Base-by-base conservation (phyloP, 2,797 vertebrate genomes). In the Triplophysa bombifrons region DNA sequence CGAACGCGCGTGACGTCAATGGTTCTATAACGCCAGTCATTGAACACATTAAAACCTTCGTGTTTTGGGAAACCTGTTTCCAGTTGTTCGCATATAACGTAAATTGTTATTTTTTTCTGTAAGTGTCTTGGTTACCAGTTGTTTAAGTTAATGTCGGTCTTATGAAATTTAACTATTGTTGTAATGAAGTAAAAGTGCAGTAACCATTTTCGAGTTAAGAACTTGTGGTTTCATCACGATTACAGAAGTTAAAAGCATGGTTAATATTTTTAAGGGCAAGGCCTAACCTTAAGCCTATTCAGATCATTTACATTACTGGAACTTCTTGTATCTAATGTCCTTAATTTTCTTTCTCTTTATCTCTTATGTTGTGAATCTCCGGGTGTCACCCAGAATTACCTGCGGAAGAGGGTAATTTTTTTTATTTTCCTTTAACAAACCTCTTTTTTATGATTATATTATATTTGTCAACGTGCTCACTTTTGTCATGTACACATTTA, bases 321-420 rank as follows among this genome's bases (percentile, higher is more conserved):
- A 41, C 41, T 41, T 41, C 10, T 41, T 11, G 41, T 41, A 19
- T 44, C 17, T 50, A 44, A 1, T 60, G 11, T 61, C 14, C 8
- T 58, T 53, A 67, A 34, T 85, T 22, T 82, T 30, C 64, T 83
- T 12, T 73, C n/a, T 51, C 13, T 80, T 19, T 71, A 7, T 56
- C n/a, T 73, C 41, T 71, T 77, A 85, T 85, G 51, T 85, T 83
- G 69, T 87, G 86, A 55, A 87, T 90, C 87, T 88, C 81, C 85
- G 89, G 86, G 89, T 82, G 53, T 74, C 73, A 67, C 87, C 27
- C 94, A 99, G 98, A 99, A 88, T 85, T 99, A 78, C 98, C 97
- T 0, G 97, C 98, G 68, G 98, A 99, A 88, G 98, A 99, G 91
- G 98, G 98, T 98, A 90, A 93, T 30, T 4, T 30, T 27, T 27